phyloP scores from a whole-genome alignment of 2,888 invertebrate species.

The Sarcophaga caerulescens region DNA sequence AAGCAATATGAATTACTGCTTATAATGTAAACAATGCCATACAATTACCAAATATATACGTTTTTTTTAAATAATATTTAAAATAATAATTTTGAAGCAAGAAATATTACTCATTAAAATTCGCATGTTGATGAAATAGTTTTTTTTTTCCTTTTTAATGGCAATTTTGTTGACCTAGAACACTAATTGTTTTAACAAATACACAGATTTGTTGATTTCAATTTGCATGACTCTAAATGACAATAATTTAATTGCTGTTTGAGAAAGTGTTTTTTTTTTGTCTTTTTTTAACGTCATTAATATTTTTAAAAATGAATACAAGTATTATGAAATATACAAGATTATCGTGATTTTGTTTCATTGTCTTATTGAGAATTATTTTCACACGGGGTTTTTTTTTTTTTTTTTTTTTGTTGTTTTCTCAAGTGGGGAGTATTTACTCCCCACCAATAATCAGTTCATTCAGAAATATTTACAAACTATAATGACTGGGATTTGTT shows the following conservation, averaged over 20 bases:
- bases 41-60: background rate
- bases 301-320: background rate
- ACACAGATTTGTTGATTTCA: constrained; percentile 25
- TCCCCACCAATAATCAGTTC: background rate
- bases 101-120: background rate
- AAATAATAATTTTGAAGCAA: no score
- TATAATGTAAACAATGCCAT: no score
- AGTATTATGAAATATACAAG: background rate
- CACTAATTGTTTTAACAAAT: constrained; percentile 47
- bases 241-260: constrained; percentile 38
- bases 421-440: background rate
- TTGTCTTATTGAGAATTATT: background rate
- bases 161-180: constrained; percentile 15
- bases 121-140: constrained; percentile 1
- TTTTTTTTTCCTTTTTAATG: background rate
- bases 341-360: background rate
- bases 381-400: constrained; percentile 40
- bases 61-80: no score
- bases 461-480: background rate
- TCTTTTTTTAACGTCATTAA: background rate
- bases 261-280: constrained; percentile 21
- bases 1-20: no score
- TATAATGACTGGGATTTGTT: constrained; percentile 7
- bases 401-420: constrained; percentile 3
- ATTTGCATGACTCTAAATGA: constrained; percentile 24